Evolutionary conservation across 92 coral and sea anemone genomes (phyloP), one percentile per base, ranked within the genome.

Genomic region (Epizoanthus scotinus): DNA sequence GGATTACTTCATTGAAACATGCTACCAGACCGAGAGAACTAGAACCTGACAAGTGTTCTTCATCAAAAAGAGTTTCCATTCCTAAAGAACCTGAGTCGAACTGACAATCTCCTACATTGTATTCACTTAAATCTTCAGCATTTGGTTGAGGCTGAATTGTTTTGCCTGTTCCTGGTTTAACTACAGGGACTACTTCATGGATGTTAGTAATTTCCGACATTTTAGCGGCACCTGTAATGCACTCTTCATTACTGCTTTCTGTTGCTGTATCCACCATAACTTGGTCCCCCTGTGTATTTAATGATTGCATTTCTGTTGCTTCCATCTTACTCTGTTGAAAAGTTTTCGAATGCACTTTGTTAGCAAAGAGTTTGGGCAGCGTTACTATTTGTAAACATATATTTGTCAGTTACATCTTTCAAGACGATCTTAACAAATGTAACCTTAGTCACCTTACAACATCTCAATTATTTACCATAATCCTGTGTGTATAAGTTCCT

Each of bases 1-100:
- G 73, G 49, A 53, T 50, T 38, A 65, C 63, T 77, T 85, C 90
- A 70, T 88, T 82, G 85, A 88, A 85, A 24, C 85, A 86, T 62
- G 54, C 26, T 20, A 42, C 83, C 31, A 91, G 82, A 42, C 85
- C 92, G 60, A 88, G 53, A 60, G 93, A 52, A n/a, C 84, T 78
- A 20, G 62, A 18, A 71, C 82, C 79, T 72, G 83, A 64, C n/a
- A 56, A 63, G 8, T 18, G 36, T 18, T 36, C 61, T 26, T 63
- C 83, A 21, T 78, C 85, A 81, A 86, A 86, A 2, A 78, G 54
- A 44, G 21, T 60, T 49, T 80, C 77, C 66, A 61, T 63, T 55
- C 71, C 80, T 34, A 85, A 60, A 29, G 57, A 57, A 18, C 73
- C 72, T 2, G 77, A 63, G 53, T 85, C 84, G 21, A 73, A 69